Conservation (phyloP, 53 echinoderm and acorn worm genomes). For the Antedon mediterranea region DNA sequence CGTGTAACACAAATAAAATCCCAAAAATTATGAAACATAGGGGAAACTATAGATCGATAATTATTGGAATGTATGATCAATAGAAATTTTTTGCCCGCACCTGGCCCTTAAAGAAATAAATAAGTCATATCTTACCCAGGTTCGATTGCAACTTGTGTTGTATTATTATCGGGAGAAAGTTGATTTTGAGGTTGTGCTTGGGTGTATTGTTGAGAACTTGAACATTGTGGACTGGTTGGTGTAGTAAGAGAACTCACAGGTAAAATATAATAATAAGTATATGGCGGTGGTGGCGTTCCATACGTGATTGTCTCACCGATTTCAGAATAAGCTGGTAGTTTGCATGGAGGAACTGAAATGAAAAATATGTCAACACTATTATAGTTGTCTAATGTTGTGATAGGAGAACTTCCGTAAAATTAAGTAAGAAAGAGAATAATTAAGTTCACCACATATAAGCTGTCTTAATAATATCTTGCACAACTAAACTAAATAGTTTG, state of each 20-base stretch:
- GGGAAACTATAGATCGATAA: too few relatives aligned
- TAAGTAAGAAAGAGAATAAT: background rate
- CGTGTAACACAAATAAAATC: too few relatives aligned
- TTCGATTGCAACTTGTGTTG: background rate
- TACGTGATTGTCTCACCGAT: constrained; percentile 83
- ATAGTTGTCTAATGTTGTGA: background rate
- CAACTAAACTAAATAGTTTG: too few relatives aligned
- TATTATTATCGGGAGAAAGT: background rate
- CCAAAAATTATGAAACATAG: too few relatives aligned
- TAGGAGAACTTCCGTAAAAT: background rate
- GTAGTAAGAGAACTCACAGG: constrained; percentile 13
- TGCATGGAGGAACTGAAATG: constrained; percentile 84
- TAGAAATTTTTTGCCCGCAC: too few relatives aligned
- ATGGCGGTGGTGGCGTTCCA: constrained; percentile 90
- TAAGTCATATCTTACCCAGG: background rate
- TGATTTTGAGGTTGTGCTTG: background rate
- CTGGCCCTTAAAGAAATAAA: too few relatives aligned
- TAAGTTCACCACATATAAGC: background rate
- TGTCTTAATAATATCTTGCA: too few relatives aligned
- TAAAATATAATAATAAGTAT: constrained; percentile 62
- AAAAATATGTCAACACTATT: background rate
- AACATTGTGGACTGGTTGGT: background rate
- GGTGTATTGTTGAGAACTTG: background rate
- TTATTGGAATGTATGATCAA: too few relatives aligned
- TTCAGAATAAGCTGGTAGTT: constrained; percentile 86